Evolutionary conservation across 1,140 invertebrate species (phyloP).

Genomic region (Aradophagus sp.): DNA sequence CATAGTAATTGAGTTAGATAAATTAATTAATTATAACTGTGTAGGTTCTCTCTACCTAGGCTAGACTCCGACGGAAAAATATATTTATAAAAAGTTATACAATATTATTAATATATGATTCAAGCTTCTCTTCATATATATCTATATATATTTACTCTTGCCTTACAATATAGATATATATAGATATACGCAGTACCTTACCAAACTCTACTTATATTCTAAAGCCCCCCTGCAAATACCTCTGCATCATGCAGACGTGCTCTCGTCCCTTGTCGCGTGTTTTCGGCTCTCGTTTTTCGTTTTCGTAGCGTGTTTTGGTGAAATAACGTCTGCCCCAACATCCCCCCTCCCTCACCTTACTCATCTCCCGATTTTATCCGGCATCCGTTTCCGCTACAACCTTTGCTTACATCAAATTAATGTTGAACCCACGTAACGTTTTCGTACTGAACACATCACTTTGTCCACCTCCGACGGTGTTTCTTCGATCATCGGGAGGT

Average conservation of each 20-base stretch:
- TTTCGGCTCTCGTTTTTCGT: too few relatives aligned
- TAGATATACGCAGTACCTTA: constrained; percentile 55
- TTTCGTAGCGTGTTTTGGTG: too few relatives aligned
- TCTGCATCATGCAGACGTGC: constrained; percentile 36
- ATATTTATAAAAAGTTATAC: constrained; percentile 76
- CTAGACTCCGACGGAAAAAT: constrained; percentile 76
- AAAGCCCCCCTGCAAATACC: constrained; percentile 63
- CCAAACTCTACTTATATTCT: constrained; percentile 70
- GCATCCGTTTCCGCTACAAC: constrained; percentile 43
- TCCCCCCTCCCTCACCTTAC: not conserved
- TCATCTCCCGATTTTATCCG: not conserved
- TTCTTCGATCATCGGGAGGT: constrained; percentile 35
- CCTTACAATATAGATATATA: constrained; percentile 62
- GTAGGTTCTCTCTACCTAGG: constrained; percentile 72
- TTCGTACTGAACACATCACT: constrained; percentile 53
- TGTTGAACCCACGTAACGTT: too few relatives aligned
- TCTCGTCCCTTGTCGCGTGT: constrained; percentile 7
- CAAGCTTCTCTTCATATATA: constrained; percentile 68
- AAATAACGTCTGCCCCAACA: too few relatives aligned
- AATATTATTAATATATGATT: constrained; percentile 71
- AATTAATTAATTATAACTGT: constrained; percentile 73
- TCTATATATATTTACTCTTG: constrained; percentile 49
- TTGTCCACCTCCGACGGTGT: constrained; percentile 70
- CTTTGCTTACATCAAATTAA: too few relatives aligned
- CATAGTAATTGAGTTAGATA: constrained; percentile 72